Base-by-base conservation (phyloP, 2,797 vertebrate species). In the Cryptoprocta ferox region DNA sequence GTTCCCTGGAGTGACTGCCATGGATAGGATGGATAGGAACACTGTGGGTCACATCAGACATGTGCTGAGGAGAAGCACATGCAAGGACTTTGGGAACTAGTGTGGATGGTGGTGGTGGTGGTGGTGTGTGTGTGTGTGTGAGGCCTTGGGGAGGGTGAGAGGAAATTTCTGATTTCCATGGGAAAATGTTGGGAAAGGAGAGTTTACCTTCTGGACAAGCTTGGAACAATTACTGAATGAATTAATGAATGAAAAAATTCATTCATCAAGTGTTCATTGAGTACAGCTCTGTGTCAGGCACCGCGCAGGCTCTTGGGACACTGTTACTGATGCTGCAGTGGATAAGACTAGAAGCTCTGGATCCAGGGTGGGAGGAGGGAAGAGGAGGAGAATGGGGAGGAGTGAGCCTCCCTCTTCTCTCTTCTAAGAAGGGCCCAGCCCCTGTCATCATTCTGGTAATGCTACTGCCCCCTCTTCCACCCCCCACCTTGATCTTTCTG, bases 231-330 rank as follows among this genome's bases (percentile, higher is more conserved):
- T 48, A 30, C 71, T 92, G 92, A 97, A 89, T 84, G 97, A 97
- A 97, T 96, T 75, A 92, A 89, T 95, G 96, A 92, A 88, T 92
- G 78, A 94, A 79, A 39, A 65, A 91, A 97, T 88, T 91, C 97
- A 97, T 97, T 98, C 97, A 97, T 90, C 89, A 89, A 86, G 35
- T 86, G 28, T 89, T 97, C 93, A 93, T 59, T 97, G 96, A 97
- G 66, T 82, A 59, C 50, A 96, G 83, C 65, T 61, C 53, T 75
- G 28, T 95, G 87, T 45, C 89, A 92, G 88, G 80, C 16, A 1
- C 91, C 79, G 84, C 4, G 11, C 56, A 3, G 76, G 66, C 81
- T 90, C 66, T 91, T 94, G 45, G 53, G 92, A 84, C 83, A 78
- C 59, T 30, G 88, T 30, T 28, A 56, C 45, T 5, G 9, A 45